phyloP scores from a whole-genome alignment of 2,113 vertebrate species.

The Lophius piscatorius region DNA sequence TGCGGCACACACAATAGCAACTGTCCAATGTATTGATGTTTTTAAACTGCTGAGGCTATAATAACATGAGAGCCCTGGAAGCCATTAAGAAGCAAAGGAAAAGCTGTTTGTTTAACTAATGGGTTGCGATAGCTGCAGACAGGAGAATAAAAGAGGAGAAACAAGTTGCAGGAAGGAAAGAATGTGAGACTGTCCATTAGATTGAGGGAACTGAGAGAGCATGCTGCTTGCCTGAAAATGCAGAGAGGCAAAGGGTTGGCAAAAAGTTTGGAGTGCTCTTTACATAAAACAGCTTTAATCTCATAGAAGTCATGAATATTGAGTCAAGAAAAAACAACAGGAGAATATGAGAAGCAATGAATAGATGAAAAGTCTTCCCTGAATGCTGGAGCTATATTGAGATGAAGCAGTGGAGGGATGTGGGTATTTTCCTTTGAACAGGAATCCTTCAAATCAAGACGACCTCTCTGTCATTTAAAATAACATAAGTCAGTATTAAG shows the following conservation, averaged over 20 bases:
- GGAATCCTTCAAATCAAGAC: neutral
- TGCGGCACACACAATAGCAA: neutral
- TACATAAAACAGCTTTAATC: conserved; percentile 22
- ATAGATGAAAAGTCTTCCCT: neutral
- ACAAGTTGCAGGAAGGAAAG: conserved; percentile 22
- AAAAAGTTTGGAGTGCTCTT: conserved; percentile 22
- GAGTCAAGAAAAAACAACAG: neutral
- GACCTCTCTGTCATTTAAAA: neutral
- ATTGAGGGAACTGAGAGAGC: too few relatives aligned
- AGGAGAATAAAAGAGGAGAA: conserved; percentile 45
- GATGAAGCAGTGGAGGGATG: too few relatives aligned
- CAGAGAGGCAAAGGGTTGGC: neutral
- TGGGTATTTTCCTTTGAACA: conserved; percentile 20
- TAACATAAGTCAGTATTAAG: neutral
- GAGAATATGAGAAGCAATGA: neutral
- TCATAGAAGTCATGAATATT: conserved; percentile 14
- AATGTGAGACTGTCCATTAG: conserved; percentile 54
- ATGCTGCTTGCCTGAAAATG: conserved; percentile 15
- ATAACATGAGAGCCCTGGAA: conserved; percentile 22
- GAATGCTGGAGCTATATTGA: neutral
- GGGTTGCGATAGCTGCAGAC: conserved; percentile 56
- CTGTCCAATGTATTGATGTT: conserved; percentile 23
- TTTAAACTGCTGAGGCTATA: conserved; percentile 5
- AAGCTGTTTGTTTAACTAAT: conserved; percentile 40
- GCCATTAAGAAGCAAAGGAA: conserved; percentile 10